Evolutionary conservation across 2,113 vertebrate genomes (phyloP).

Genomic region (Cranoglanis bouderius): DNA sequence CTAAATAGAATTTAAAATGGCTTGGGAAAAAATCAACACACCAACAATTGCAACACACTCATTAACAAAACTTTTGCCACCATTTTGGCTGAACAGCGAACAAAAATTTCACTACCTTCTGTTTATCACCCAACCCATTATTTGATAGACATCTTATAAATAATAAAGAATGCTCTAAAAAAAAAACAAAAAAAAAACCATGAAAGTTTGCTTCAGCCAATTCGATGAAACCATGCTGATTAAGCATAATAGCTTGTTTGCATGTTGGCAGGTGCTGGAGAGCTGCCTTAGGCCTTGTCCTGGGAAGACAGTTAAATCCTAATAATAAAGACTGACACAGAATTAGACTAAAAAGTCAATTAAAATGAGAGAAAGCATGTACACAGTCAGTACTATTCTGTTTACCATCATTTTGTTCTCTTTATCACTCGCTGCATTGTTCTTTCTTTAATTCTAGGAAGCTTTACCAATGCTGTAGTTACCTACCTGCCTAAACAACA

Average conservation of each 20-base stretch:
- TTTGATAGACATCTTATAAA: not conserved
- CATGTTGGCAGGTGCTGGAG: constrained; percentile 8
- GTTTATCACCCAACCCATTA: not conserved
- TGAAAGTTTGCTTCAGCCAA: not conserved
- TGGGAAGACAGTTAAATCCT: not conserved
- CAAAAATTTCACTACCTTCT: not conserved
- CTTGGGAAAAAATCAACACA: not conserved
- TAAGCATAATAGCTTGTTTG: not conserved
- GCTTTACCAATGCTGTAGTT: not conserved
- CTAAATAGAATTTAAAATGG: not conserved
- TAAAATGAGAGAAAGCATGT: not conserved
- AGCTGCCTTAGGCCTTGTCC: not conserved
- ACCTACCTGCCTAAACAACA: not conserved
- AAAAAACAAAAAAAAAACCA: not conserved
- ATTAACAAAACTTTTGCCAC: not conserved
- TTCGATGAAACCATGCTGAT: not conserved
- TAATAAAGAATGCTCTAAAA: not conserved
- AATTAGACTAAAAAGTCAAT: not conserved
- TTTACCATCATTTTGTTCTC: not conserved
- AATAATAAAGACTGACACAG: not conserved
- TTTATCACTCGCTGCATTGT: not conserved
- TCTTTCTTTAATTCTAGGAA: not conserved
- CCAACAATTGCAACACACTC: not conserved
- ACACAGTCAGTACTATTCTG: not conserved
- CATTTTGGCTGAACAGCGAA: not conserved